These are phyloP conservation scores for Takifugu rubripes DNA, from an alignment of 2,797 vertebrate genomes.

Conservation along the genomic window DNA sequence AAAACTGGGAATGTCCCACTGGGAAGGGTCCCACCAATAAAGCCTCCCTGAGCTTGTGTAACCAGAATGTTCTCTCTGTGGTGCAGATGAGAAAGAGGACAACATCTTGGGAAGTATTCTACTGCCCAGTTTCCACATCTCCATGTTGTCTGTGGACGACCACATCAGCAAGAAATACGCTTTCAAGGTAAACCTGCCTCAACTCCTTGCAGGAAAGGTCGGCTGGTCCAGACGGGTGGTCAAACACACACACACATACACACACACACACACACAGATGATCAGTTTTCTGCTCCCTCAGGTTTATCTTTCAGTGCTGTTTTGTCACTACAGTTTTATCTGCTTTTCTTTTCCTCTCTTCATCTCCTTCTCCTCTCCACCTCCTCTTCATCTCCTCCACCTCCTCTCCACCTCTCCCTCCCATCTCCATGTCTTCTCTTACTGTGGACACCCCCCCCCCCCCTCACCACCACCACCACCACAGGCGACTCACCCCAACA, in stretches of 20 bases:
- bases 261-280: slow-evolving; percentile 2
- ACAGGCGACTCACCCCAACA: slow-evolving; percentile 96
- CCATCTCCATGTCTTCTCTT: neutral
- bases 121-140: slow-evolving; percentile 92
- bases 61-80: too few relatives aligned
- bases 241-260: neutral
- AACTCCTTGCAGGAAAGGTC: too few relatives aligned
- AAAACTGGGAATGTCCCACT: too few relatives aligned
- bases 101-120: slow-evolving; percentile 93
- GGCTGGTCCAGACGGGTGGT: too few relatives aligned
- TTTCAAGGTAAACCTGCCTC: slow-evolving; percentile 83
- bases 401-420: neutral
- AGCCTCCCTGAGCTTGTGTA: neutral
- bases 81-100: slow-evolving; percentile 94
- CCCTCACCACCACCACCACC: neutral
- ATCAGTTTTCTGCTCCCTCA: neutral
- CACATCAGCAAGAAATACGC: slow-evolving; percentile 93
- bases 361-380: neutral
- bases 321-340: neutral
- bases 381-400: neutral
- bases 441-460: neutral
- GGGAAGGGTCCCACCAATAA: neutral
- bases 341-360: neutral
- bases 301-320: neutral
- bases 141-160: slow-evolving; percentile 89